phyloP scores from a whole-genome alignment of 2,888 invertebrate species.

The Xylocampa areola region DNA sequence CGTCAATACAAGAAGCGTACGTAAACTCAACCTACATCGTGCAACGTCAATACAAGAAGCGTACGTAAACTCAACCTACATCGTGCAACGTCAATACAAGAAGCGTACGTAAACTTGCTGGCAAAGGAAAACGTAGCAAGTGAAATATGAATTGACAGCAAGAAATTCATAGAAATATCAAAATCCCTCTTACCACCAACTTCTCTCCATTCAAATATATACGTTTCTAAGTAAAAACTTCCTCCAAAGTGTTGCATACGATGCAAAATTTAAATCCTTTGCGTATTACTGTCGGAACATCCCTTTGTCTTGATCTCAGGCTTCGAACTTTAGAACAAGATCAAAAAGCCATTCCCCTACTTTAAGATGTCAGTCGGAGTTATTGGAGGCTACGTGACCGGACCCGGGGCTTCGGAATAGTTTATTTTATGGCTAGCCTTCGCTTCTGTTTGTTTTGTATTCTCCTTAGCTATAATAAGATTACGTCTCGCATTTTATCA shows the following conservation, averaged over 20 bases:
- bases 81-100: no score
- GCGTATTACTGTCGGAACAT: constrained; percentile 36
- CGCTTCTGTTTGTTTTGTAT: constrained; percentile 56
- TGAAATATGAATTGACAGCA: no score
- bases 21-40: no score
- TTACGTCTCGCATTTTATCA: constrained; percentile 49
- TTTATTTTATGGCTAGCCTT: constrained; percentile 65
- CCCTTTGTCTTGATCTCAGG: constrained; percentile 56
- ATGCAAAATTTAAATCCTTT: constrained; percentile 41
- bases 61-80: no score
- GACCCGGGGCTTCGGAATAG: constrained; percentile 68
- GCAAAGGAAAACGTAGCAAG: no score
- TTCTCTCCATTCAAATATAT: neutral
- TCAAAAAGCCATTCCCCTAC: constrained; percentile 81
- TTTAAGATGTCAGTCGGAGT: constrained; percentile 82
- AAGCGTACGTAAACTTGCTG: no score
- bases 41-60: no score
- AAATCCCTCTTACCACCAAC: neutral
- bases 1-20: no score
- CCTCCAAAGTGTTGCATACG: constrained; percentile 36
- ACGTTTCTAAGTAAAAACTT: constrained; percentile 13
- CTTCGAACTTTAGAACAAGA: constrained; percentile 71
- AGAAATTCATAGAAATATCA: no score
- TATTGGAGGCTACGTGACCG: constrained; percentile 80
- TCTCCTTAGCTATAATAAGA: constrained; percentile 49